Percentiles rank a stretch among this genome's conserved stretches.
Conservation (phyloP, 2,797 vertebrate genomes). For the Melanogrammus aeglefinus region DNA sequence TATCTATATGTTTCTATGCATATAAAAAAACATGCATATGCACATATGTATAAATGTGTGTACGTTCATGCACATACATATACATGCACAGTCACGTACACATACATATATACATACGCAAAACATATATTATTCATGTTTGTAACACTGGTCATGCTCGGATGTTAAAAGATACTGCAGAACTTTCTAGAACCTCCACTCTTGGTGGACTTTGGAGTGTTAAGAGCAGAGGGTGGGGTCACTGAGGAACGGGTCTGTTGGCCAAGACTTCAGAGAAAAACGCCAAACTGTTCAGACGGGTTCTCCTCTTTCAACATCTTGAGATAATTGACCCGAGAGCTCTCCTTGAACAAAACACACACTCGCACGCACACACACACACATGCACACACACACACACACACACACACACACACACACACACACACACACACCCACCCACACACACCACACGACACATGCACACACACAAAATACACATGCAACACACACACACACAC, state of each 20-base stretch:
- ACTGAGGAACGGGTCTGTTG: constrained; percentile 41
- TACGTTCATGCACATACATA: not conserved
- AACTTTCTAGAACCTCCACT: too few species aligned
- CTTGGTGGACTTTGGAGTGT: too few species aligned
- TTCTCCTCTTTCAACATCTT: constrained; percentile 68
- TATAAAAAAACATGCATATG: too few species aligned
- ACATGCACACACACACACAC: not conserved
- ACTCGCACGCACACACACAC: not conserved
- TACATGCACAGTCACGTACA: constrained; percentile 1
- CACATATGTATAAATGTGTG: too few species aligned
- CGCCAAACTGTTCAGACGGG: constrained; percentile 30
- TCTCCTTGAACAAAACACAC: constrained; percentile 22
- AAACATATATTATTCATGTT: not conserved
- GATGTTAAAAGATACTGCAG: too few species aligned
- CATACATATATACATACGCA: not conserved
- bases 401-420: not conserved
- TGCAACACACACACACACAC: too few species aligned
- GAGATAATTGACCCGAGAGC: constrained; percentile 65
- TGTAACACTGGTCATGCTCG: not conserved
- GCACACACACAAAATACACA: too few species aligned
- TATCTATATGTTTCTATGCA: too few species aligned
- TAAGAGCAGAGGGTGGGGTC: constrained; percentile 21
- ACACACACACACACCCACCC: too few species aligned
- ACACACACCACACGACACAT: too few species aligned
- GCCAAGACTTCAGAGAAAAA: constrained; percentile 35